These are phyloP conservation scores for Carterocephalus palaemon DNA, from an alignment of 2,888 invertebrate genomes.

Conservation along the genomic window DNA sequence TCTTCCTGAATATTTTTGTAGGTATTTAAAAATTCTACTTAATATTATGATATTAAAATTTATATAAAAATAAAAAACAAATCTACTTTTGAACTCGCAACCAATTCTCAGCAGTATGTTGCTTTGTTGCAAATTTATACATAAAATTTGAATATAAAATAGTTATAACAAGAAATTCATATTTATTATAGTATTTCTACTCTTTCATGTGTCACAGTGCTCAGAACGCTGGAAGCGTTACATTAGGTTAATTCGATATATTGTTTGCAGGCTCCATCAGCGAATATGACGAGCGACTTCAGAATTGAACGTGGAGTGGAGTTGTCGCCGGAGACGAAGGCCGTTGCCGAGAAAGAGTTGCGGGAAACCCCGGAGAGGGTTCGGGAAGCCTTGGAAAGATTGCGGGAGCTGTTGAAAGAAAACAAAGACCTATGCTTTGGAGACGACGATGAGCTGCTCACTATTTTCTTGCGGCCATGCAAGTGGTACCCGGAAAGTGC, in stretches of 20 bases:
- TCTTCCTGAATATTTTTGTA: no score
- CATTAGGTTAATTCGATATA: conserved; percentile 26
- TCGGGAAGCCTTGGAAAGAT: conserved; percentile 77
- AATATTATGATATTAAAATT: no score
- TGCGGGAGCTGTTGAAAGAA: conserved; percentile 82
- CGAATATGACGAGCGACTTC: conserved; percentile 71
- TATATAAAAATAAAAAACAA: no score
- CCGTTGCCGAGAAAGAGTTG: conserved; percentile 81
- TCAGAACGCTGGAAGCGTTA: no score
- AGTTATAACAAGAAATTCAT: no score
- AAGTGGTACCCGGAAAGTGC: conserved; percentile 92
- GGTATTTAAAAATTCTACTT: no score
- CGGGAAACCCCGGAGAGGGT: conserved; percentile 85
- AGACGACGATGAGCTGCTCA: conserved; percentile 87
- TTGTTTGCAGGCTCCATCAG: conserved; percentile 39
- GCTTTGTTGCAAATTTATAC: no score
- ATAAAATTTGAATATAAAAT: no score
- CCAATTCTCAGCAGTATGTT: no score
- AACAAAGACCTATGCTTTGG: conserved; percentile 82
- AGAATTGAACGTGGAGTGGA: conserved; percentile 80
- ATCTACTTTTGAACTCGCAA: no score
- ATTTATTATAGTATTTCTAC: no score
- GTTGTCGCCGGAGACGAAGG: conserved; percentile 76
- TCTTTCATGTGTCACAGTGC: no score
- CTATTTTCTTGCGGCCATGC: conserved; percentile 88